Percentiles rank a stretch among this genome's conserved stretches.
These are phyloP conservation scores for Anagrus nilaparvatae DNA, from an alignment of 1,140 invertebrate species.

Conservation along the genomic window DNA sequence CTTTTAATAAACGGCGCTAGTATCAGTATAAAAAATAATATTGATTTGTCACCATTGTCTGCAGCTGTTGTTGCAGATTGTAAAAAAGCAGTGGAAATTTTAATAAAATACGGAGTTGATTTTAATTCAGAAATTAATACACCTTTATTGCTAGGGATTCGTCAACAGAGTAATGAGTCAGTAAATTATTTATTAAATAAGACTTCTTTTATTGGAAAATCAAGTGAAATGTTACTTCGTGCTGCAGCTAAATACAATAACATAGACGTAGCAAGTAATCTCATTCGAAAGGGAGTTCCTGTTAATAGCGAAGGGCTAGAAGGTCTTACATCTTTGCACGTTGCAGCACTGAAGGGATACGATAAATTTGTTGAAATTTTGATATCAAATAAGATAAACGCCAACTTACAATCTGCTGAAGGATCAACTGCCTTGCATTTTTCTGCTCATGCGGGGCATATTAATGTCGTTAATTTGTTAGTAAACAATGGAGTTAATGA, in stretches of 20 bases:
- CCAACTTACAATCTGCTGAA: conserved; percentile 23
- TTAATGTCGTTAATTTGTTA: conserved; percentile 17
- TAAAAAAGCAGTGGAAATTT: conserved; percentile 55
- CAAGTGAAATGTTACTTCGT: conserved; percentile 6
- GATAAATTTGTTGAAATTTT: conserved; percentile 12
- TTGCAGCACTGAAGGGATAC: conserved; percentile 11
- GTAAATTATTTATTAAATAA: no score
- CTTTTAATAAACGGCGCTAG: conserved; percentile 8
- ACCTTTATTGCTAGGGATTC: no score
- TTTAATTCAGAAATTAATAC: conserved; percentile 33
- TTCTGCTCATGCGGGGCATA: conserved; percentile 8
- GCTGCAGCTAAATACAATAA: conserved; percentile 12
- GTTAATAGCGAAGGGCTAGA: conserved; percentile 49
- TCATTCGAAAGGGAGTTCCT: conserved; percentile 14
- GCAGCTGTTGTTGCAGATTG: conserved; percentile 44
- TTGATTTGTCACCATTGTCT: conserved; percentile 8
- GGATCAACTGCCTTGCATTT: conserved; percentile 9
- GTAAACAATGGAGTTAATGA: conserved; percentile 7
- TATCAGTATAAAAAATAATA: conserved; percentile 5
- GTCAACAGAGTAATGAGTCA: no score
- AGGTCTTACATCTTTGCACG: conserved; percentile 43
- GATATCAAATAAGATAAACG: conserved; percentile 41
- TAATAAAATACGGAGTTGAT: conserved; percentile 58
- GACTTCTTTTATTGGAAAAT: no score
- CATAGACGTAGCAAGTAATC: conserved; percentile 7